Evolutionary conservation across 1,140 invertebrate species (phyloP).

Genomic region (Sminthurinus signatus): DNA sequence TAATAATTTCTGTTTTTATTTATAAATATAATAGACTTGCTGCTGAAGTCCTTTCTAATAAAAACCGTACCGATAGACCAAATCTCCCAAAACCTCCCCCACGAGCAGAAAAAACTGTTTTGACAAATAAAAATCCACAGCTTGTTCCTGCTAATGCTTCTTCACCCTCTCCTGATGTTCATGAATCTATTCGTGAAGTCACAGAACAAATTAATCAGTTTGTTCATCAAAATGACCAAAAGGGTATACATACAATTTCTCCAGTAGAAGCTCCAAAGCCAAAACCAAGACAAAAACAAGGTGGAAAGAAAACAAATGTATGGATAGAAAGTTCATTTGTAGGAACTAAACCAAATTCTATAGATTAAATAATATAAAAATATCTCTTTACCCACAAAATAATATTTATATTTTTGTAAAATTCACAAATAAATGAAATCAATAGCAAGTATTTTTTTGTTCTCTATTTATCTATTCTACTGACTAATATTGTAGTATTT

Average conservation of each 20-base stretch:
- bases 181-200: constrained; percentile 40
- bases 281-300: constrained; percentile 27
- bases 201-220: constrained; percentile 38
- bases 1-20: too few relatives aligned
- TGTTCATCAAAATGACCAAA: constrained; percentile 17
- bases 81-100: constrained; percentile 35
- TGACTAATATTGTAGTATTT: too few relatives aligned
- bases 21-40: too few relatives aligned
- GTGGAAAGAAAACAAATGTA: constrained; percentile 24
- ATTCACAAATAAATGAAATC: not conserved
- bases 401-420: constrained; percentile 20
- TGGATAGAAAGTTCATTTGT: constrained; percentile 41
- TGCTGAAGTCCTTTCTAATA: constrained; percentile 26
- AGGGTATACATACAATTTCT: not conserved
- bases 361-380: constrained; percentile 2
- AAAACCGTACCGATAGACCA: constrained; percentile 26
- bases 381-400: too few relatives aligned
- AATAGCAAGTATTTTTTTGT: too few relatives aligned
- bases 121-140: constrained; percentile 14
- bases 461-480: too few relatives aligned
- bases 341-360: constrained; percentile 28
- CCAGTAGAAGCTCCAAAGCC: constrained; percentile 18
- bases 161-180: constrained; percentile 20
- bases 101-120: constrained; percentile 28
- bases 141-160: not conserved